Evolutionary conservation across 53 echinoderm and acorn worm genomes (phyloP).

Genomic region (Arbacia lixula): DNA sequence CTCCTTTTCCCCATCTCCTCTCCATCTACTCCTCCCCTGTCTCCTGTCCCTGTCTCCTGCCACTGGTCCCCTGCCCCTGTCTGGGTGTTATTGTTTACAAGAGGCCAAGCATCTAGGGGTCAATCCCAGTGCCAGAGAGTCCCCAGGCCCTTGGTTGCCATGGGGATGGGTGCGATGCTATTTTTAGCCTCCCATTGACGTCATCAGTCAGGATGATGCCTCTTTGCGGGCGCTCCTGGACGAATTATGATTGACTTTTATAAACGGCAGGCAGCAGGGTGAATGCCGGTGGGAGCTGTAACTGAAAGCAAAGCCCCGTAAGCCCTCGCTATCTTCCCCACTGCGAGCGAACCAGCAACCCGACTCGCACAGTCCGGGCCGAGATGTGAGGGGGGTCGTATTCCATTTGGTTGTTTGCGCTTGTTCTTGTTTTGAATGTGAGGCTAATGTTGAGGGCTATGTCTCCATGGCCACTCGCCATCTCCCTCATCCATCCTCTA

Average conservation of each 20-base stretch:
- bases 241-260: conserved; percentile 57
- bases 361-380: not conserved
- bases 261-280: conserved; percentile 39
- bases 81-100: conserved; percentile 5
- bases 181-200: conserved; percentile 48
- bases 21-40: too few species aligned
- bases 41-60: not conserved
- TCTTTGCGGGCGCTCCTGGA: conserved; percentile 40
- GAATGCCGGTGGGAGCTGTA: conserved; percentile 48
- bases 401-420: conserved; percentile 45
- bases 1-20: not conserved
- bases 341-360: not conserved
- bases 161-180: conserved; percentile 19
- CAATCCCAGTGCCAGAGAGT: not conserved
- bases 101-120: conserved; percentile 7
- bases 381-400: conserved; percentile 1
- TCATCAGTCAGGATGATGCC: conserved; percentile 44
- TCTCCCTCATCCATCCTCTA: too few species aligned
- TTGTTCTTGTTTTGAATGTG: too few species aligned
- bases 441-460: too few species aligned
- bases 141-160: conserved; percentile 21
- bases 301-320: conserved; percentile 39
- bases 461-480: too few species aligned
- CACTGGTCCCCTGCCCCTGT: not conserved
- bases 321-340: conserved; percentile 31